Evolutionary conservation across 2,888 invertebrate species (phyloP).

Genomic region (Hemaris fuciformis): DNA sequence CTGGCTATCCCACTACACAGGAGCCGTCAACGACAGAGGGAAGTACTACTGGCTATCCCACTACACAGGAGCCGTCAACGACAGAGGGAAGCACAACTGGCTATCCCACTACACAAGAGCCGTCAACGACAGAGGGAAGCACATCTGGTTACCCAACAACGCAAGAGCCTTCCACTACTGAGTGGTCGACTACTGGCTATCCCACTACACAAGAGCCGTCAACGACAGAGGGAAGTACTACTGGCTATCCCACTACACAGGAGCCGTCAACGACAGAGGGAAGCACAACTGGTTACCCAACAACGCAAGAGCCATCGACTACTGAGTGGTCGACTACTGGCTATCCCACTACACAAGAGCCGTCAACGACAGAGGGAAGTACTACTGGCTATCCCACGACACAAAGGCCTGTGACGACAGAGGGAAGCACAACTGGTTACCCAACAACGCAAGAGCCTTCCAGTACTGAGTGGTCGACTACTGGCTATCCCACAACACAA

Average conservation of each 20-base stretch:
- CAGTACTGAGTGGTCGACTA: neutral
- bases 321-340: neutral
- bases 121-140: neutral
- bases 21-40: no score
- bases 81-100: neutral
- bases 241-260: neutral
- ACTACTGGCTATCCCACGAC: neutral
- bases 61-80: neutral
- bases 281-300: neutral
- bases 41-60: neutral
- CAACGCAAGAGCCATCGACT: neutral
- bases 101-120: neutral
- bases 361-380: neutral
- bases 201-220: neutral
- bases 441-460: neutral
- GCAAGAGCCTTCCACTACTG: neutral
- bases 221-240: neutral
- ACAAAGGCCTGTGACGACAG: neutral
- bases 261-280: neutral
- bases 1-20: neutral
- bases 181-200: neutral
- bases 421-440: neutral
- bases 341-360: neutral
- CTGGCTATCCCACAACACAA: neutral
- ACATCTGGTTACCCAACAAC: neutral